Evolutionary conservation across 2,888 invertebrate genomes (phyloP).

Genomic region (Glaucopsyche alexis): DNA sequence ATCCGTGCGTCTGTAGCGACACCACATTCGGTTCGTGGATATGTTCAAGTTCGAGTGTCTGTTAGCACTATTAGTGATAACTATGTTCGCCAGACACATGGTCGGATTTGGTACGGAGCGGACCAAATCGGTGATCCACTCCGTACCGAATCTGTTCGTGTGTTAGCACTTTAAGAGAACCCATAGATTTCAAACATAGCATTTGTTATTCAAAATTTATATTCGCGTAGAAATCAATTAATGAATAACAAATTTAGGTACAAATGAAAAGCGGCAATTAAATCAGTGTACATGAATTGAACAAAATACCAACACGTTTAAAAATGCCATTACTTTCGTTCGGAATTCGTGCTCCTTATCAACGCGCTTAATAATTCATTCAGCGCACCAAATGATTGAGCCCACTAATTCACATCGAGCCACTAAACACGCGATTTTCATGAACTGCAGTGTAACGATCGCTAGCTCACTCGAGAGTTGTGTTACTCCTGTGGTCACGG

Average conservation of each 20-base stretch:
- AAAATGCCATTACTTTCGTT: conserved; percentile 21
- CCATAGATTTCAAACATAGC: too few species aligned
- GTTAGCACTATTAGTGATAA: too few species aligned
- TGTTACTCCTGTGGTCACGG: background rate
- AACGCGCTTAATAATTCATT: conserved; percentile 25
- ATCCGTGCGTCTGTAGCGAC: too few species aligned
- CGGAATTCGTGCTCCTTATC: conserved; percentile 27
- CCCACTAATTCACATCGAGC: conserved; percentile 22
- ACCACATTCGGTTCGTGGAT: too few species aligned
- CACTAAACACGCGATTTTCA: conserved; percentile 8
- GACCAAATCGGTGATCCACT: too few species aligned
- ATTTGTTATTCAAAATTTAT: background rate
- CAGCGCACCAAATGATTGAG: conserved; percentile 22
- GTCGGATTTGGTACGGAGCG: too few species aligned
- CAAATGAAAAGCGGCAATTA: background rate
- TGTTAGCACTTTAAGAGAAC: too few species aligned
- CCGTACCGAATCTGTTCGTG: too few species aligned
- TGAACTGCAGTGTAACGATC: background rate
- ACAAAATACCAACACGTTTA: conserved; percentile 21
- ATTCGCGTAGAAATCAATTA: background rate
- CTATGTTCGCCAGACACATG: too few species aligned
- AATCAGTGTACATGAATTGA: conserved; percentile 19
- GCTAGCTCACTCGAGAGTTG: background rate
- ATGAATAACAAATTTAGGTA: conserved; percentile 6
- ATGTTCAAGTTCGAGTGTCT: too few species aligned